Conservation (phyloP, 2,797 vertebrate species). For the Pipistrellus pipistrellus region DNA sequence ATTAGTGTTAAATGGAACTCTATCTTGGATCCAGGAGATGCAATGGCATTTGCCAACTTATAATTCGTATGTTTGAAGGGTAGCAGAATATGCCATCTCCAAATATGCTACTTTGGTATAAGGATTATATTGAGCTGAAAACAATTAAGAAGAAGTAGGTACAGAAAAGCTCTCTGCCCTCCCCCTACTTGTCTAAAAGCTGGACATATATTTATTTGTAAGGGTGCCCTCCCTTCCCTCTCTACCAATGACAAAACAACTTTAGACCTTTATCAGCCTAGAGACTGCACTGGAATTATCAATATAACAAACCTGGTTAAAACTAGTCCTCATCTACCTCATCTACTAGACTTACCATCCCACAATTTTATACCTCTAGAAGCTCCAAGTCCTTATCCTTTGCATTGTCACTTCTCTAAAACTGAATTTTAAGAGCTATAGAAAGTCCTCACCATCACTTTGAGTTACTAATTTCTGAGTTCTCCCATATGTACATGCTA, state of each 20-base stretch:
- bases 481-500: neutral
- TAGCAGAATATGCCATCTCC: neutral
- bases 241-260: neutral
- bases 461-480: neutral
- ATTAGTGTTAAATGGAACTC: slow-evolving; percentile 45
- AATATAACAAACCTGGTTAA: neutral
- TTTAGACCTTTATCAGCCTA: neutral
- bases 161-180: neutral
- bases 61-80: neutral
- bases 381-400: slow-evolving; percentile 18
- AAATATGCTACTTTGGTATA: neutral
- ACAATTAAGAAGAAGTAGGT: neutral
- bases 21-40: neutral
- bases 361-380: neutral
- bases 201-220: neutral
- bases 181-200: neutral
- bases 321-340: neutral
- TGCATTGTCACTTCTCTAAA: slow-evolving; percentile 9
- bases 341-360: neutral
- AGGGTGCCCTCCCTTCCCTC: neutral
- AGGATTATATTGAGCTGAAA: neutral
- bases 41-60: neutral
- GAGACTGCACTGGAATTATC: neutral
- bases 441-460: neutral
- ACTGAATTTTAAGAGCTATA: neutral